phyloP scores from a whole-genome alignment of 64 coral and sea anemone species.

The Orbicella faveolata region DNA sequence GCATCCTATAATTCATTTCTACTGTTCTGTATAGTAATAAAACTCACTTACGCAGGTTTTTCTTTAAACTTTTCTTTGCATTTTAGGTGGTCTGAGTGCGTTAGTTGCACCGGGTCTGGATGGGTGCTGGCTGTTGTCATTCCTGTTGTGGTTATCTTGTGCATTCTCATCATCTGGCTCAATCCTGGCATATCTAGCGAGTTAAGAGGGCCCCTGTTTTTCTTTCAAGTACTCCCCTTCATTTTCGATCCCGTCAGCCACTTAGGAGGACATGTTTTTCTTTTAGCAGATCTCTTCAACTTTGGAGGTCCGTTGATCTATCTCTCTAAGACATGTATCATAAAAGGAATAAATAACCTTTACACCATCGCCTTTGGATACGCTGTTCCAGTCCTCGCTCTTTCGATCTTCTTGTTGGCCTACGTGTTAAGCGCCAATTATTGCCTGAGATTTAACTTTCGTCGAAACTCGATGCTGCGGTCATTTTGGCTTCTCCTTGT shows the following conservation, averaged over 20 bases:
- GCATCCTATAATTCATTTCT: neutral
- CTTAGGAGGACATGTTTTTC: constrained; percentile 32
- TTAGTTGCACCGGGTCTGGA: constrained; percentile 44
- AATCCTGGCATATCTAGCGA: constrained; percentile 73
- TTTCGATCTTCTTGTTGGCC: constrained; percentile 47
- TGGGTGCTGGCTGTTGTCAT: constrained; percentile 66
- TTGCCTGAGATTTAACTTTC: constrained; percentile 52
- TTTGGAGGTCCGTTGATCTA: constrained; percentile 69
- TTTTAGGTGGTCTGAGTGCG: constrained; percentile 10
- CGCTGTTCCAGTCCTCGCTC: constrained; percentile 45
- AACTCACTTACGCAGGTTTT: neutral
- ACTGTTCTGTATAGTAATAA: neutral
- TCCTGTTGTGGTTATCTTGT: constrained; percentile 41
- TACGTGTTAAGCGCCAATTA: constrained; percentile 67
- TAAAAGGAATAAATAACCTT: constrained; percentile 49
- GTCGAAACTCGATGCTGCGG: constrained; percentile 51
- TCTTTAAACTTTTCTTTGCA: neutral
- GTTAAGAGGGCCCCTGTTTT: constrained; percentile 76
- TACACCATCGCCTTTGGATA: constrained; percentile 51
- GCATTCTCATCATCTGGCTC: constrained; percentile 67
- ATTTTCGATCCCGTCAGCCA: constrained; percentile 60
- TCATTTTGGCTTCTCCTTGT: constrained; percentile 78
- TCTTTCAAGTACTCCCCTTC: constrained; percentile 77
- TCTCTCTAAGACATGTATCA: constrained; percentile 43
- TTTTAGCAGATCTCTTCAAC: constrained; percentile 62